Evolutionary conservation across 2,113 vertebrate genomes (phyloP).

Genomic region (Colinus virginianus): DNA sequence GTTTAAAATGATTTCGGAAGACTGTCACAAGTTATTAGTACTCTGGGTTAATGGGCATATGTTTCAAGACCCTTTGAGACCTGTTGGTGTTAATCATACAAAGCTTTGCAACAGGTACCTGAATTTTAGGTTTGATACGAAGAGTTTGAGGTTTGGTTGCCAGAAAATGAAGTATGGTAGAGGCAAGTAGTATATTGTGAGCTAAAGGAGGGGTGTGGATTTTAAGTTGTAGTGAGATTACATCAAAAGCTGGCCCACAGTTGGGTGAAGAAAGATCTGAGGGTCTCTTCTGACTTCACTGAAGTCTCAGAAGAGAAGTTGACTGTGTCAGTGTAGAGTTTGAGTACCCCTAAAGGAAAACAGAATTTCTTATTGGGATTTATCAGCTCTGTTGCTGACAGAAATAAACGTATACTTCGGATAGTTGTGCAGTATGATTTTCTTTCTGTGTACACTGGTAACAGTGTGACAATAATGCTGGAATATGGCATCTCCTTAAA

Average conservation of each 20-base stretch:
- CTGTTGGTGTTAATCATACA: slow-evolving; percentile 23
- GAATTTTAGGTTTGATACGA: background rate
- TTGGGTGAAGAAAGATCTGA: background rate
- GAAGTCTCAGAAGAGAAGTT: background rate
- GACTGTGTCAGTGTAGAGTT: background rate
- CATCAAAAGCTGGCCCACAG: background rate
- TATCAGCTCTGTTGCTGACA: background rate
- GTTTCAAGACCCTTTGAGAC: slow-evolving; percentile 8
- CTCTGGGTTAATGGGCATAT: background rate
- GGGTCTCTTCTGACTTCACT: background rate
- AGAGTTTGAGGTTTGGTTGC: background rate
- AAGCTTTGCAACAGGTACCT: background rate
- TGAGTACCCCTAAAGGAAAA: background rate
- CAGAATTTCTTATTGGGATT: background rate
- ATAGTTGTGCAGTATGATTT: background rate
- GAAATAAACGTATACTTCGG: background rate
- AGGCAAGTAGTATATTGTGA: background rate
- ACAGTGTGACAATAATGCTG: background rate
- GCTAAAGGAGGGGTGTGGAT: background rate
- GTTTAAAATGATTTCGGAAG: background rate
- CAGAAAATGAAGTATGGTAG: background rate
- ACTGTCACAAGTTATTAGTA: background rate
- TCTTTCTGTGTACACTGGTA: background rate
- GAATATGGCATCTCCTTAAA: background rate
- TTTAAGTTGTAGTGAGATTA: background rate